Evolutionary conservation across 2,888 invertebrate species (phyloP).

Genomic region (Mythimna lalbum): DNA sequence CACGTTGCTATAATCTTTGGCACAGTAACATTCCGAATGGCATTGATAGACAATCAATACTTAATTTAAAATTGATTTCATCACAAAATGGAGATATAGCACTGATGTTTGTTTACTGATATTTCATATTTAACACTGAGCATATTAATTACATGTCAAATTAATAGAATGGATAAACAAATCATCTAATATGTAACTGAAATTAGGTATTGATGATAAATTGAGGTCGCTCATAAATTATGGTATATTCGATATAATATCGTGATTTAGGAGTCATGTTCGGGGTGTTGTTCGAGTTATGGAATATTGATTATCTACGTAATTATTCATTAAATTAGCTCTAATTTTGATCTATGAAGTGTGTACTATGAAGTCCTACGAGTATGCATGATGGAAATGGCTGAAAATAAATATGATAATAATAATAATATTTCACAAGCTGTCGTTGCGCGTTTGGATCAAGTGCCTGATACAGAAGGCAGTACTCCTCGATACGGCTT

Average conservation of each 20-base stretch:
- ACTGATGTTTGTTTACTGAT: background rate
- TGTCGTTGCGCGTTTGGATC: no score
- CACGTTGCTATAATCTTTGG: background rate
- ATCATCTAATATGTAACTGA: constrained; percentile 30
- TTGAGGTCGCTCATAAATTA: constrained; percentile 31
- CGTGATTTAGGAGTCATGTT: constrained; percentile 15
- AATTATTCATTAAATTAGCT: background rate
- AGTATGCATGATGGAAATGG: no score
- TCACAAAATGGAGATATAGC: constrained; percentile 1
- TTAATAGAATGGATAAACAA: constrained; percentile 40
- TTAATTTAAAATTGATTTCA: constrained; percentile 35
- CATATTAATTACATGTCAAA: constrained; percentile 15
- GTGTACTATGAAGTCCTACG: no score
- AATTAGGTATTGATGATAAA: constrained; percentile 28
- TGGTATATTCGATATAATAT: background rate
- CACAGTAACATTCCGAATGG: constrained; percentile 4
- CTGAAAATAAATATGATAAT: no score
- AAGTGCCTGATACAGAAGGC: no score
- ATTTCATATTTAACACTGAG: constrained; percentile 17
- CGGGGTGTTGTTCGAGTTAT: background rate
- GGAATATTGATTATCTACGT: background rate
- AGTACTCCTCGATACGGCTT: no score
- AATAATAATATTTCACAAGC: no score
- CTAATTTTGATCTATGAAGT: background rate
- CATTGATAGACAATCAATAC: constrained; percentile 44